Evolutionary conservation across 2,797 vertebrate genomes (phyloP).

Genomic region (Alca torda): DNA sequence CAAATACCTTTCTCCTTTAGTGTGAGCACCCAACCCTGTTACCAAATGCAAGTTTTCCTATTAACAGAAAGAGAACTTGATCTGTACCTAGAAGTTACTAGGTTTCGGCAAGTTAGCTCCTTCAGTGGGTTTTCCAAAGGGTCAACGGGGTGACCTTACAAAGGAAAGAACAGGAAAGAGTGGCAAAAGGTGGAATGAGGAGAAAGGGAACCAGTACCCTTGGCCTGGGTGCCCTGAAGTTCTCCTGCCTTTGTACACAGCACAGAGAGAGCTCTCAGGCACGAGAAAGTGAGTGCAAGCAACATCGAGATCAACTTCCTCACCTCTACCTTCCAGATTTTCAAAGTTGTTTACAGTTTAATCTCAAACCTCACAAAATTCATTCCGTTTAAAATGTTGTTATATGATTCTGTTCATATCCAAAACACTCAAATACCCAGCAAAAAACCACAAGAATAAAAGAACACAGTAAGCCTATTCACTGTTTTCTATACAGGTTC

Average conservation of each 20-base stretch:
- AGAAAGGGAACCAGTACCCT: not conserved
- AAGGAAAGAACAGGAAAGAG: not conserved
- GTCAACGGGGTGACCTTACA: not conserved
- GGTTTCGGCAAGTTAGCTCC: not conserved
- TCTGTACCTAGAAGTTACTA: not conserved
- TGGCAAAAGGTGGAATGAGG: not conserved
- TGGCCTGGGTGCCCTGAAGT: not conserved
- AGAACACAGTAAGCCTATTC: not conserved
- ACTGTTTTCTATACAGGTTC: not conserved
- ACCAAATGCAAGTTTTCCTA: not conserved
- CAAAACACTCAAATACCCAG: not conserved
- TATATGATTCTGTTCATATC: not conserved
- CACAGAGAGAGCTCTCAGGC: not conserved
- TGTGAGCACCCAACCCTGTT: not conserved
- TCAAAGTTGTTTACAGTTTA: not conserved
- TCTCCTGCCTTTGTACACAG: not conserved
- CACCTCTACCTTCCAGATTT: not conserved
- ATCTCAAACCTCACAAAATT: not conserved
- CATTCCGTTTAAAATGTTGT: not conserved
- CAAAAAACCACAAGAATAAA: not conserved
- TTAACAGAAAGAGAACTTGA: not conserved
- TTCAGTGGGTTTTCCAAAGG: not conserved
- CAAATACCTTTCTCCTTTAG: not conserved
- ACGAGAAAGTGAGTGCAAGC: accelerated
- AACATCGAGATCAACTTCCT: not conserved